A percentile compares a stretch with the other conserved stretches of the same genome.
Evolutionary conservation across 2,113 vertebrate genomes (phyloP).

Genomic region (Mohoua ochrocephala): DNA sequence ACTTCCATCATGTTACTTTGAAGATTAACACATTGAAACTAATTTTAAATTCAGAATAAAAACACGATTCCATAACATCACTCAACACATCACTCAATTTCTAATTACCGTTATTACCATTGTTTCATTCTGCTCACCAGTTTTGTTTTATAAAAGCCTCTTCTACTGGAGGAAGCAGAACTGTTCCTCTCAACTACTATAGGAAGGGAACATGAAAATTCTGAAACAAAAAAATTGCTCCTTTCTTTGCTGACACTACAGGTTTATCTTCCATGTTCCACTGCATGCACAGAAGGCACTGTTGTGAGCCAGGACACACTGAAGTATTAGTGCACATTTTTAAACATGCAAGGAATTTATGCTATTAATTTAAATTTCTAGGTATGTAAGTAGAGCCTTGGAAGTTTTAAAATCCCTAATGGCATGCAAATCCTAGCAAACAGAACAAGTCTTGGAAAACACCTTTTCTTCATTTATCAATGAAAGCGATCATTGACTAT

Average conservation of each 20-base stretch:
- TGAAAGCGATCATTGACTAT: neutral
- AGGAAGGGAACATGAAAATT: neutral
- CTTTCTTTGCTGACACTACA: neutral
- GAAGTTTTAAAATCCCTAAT: neutral
- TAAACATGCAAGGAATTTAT: neutral
- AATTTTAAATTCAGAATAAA: neutral
- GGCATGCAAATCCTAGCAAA: neutral
- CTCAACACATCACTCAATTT: neutral
- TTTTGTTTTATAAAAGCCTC: neutral
- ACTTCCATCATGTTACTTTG: neutral
- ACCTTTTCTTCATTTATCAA: neutral
- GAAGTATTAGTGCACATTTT: neutral
- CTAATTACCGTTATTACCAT: neutral
- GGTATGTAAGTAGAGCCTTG: neutral
- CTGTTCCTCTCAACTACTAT: neutral
- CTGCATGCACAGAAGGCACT: neutral
- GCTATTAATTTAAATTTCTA: neutral
- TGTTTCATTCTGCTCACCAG: neutral
- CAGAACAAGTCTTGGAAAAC: neutral
- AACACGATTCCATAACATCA: neutral
- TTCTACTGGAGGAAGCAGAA: neutral
- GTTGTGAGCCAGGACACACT: neutral
- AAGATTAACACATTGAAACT: neutral
- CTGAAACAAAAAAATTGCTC: neutral
- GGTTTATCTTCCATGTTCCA: neutral